These are phyloP conservation scores for Ichneumoninae sp. DNA, from an alignment of 2,888 invertebrate genomes.

Conservation along the genomic window DNA sequence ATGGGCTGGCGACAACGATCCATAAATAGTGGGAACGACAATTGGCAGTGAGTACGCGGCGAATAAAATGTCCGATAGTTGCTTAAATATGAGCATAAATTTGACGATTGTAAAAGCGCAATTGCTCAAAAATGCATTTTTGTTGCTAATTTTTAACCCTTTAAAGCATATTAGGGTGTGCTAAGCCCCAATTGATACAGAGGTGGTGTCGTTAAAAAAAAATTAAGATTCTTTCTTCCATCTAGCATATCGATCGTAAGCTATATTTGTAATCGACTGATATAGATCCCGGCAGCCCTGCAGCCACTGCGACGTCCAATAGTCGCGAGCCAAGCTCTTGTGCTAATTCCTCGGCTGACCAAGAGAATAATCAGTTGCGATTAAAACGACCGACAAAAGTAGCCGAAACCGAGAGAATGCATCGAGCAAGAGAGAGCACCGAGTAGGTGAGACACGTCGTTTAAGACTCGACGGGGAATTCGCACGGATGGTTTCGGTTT, in stretches of 20 bases:
- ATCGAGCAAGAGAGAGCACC: slow-evolving; percentile 51
- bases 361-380: slow-evolving; percentile 64
- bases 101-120: not conserved
- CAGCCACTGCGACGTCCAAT: not conserved
- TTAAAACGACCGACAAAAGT: slow-evolving; percentile 54
- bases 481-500: slow-evolving; percentile 79
- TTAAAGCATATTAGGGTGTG: not conserved
- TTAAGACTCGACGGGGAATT: slow-evolving; percentile 77
- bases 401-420: slow-evolving; percentile 9
- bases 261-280: not conserved
- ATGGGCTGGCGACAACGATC: slow-evolving; percentile 4
- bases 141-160: not conserved
- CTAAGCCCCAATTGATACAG: not conserved
- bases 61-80: not conserved
- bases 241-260: not conserved
- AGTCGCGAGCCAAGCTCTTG: not conserved
- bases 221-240: not conserved
- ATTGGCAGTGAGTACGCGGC: not conserved
- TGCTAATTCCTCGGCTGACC: slow-evolving; percentile 45
- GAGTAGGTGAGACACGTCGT: slow-evolving; percentile 69
- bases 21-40: slow-evolving; percentile 16
- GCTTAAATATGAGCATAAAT: too few species aligned
- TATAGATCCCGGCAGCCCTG: not conserved
- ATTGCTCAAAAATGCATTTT: not conserved
- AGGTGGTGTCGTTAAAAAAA: too few species aligned